A percentile compares a stretch with the other conserved stretches of the same genome.
Evolutionary conservation across 2,888 invertebrate species (phyloP).

Genomic region (Penaeus monodon): DNA sequence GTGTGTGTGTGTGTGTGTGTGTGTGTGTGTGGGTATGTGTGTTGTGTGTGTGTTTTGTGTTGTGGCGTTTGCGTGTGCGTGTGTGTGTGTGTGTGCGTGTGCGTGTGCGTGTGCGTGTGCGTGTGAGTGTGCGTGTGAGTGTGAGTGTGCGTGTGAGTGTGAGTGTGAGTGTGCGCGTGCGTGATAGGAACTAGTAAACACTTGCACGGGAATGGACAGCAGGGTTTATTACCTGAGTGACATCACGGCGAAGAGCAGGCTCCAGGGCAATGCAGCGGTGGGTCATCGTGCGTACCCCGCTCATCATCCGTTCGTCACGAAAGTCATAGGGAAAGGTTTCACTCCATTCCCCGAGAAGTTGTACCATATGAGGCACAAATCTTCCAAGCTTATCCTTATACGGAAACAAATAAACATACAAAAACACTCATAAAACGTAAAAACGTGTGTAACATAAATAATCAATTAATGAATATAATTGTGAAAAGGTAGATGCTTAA

Average conservation of each 20-base stretch:
- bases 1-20: too few species aligned
- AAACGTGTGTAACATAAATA: too few species aligned
- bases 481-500: too few species aligned
- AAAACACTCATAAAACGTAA: neutral
- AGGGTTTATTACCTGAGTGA: conserved; percentile 55
- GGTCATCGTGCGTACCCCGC: conserved; percentile 88
- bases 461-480: too few species aligned
- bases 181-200: neutral
- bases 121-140: conserved; percentile 3
- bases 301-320: conserved; percentile 94
- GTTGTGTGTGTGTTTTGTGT: too few species aligned
- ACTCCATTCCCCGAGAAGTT: conserved; percentile 91
- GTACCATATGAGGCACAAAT: conserved; percentile 82
- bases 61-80: neutral
- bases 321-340: conserved; percentile 97
- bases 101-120: neutral
- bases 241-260: conserved; percentile 68
- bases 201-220: neutral
- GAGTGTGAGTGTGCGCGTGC: neutral
- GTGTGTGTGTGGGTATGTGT: too few species aligned
- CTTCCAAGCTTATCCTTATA: conserved; percentile 73
- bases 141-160: neutral
- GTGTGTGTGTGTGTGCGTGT: conserved; percentile 15
- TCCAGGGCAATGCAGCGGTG: conserved; percentile 80
- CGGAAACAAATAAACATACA: conserved; percentile 58